These are phyloP conservation scores for Sylvia atricapilla DNA, from an alignment of 2,113 vertebrate genomes.

Conservation along the genomic window DNA sequence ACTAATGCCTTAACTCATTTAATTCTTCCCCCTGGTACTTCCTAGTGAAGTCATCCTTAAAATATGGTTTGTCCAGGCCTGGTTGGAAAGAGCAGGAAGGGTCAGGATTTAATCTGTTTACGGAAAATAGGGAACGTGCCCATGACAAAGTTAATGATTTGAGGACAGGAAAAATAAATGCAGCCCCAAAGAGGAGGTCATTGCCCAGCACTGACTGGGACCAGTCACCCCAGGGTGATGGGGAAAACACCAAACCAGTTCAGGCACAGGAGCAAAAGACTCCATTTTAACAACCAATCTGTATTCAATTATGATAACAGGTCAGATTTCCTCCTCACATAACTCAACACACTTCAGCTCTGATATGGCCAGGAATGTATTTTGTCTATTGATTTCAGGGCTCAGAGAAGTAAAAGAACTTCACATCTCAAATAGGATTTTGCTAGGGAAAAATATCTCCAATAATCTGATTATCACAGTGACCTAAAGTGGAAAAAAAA, in stretches of 20 bases:
- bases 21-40: constrained; percentile 69
- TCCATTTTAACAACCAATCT: background rate
- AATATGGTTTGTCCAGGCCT: constrained; percentile 29
- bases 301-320: background rate
- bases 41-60: constrained; percentile 72
- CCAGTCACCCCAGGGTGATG: background rate
- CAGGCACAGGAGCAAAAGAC: background rate
- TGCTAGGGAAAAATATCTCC: background rate
- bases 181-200: background rate
- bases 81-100: constrained; percentile 21
- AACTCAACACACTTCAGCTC: background rate
- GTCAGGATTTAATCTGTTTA: constrained; percentile 33
- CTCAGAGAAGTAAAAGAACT: background rate
- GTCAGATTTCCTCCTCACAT: background rate
- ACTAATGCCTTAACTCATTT: constrained; percentile 74
- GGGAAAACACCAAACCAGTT: background rate
- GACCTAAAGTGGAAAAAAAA: background rate
- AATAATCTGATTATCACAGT: background rate
- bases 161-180: background rate
- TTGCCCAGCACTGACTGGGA: background rate
- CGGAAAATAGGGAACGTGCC: background rate
- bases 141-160: background rate
- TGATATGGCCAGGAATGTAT: background rate
- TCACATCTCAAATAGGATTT: background rate
- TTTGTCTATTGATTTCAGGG: background rate